Percentiles rank a stretch among this genome's conserved stretches.
Evolutionary conservation across 2,113 vertebrate genomes (phyloP).

Genomic region (Brachyhypopomus gauderio): DNA sequence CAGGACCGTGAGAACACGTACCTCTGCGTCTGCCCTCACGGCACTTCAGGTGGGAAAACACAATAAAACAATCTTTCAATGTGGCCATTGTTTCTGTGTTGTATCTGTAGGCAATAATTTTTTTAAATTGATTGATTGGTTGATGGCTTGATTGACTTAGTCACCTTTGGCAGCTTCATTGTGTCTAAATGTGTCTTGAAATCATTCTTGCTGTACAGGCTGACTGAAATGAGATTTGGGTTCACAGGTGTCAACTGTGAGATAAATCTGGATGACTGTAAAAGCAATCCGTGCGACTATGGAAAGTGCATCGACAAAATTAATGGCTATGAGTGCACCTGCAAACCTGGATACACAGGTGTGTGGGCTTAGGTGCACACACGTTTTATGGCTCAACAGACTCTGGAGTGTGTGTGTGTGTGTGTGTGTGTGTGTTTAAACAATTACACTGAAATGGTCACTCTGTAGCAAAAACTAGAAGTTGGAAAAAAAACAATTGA

Average conservation of each 20-base stretch:
- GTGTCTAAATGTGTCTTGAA: background rate
- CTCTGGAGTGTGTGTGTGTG: no score
- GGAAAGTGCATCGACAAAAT: slow-evolving; percentile 95
- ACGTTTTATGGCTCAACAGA: no score
- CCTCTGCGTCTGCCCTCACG: slow-evolving; percentile 86
- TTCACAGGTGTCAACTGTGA: slow-evolving; percentile 88
- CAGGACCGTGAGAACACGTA: slow-evolving; percentile 87
- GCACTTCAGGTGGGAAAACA: slow-evolving; percentile 81
- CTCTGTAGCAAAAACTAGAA: no score
- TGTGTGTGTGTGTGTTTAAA: no score
- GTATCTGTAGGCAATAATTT: no score
- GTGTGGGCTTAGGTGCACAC: slow-evolving; percentile 48
- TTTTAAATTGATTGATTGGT: background rate
- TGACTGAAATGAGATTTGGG: background rate
- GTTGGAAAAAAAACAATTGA: no score
- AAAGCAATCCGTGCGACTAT: slow-evolving; percentile 86
- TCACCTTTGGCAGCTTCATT: background rate
- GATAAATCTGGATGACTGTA: slow-evolving; percentile 91
- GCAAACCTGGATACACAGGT: slow-evolving; percentile 91
- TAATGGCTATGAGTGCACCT: slow-evolving; percentile 88
- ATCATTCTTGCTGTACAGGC: background rate
- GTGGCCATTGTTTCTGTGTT: no score
- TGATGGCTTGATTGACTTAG: no score
- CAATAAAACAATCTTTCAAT: background rate
- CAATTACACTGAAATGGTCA: no score